Base-by-base conservation (phyloP, 2,797 vertebrate species). In the Chelon auratus region DNA sequence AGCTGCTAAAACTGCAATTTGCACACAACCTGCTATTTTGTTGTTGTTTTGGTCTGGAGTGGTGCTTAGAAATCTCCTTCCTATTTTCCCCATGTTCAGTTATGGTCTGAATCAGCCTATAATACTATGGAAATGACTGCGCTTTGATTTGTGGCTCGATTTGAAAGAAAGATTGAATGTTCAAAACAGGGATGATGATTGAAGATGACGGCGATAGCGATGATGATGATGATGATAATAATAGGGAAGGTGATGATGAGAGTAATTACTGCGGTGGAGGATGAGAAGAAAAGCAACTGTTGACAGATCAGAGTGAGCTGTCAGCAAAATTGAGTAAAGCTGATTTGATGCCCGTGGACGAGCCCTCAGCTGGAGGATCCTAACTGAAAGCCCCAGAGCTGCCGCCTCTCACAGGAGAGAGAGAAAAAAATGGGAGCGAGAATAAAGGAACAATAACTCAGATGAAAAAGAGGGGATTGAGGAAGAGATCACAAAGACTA, bases 311-410 rank as follows among this genome's bases (percentile, higher is more conserved):
- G 74, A 87, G 77, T 73, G 78, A 91, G 79, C 70, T 36, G 68
- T 88, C 85, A 79, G 48, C 62, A 67, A 70, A 82, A 82, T 82
- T 52, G 66, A 80, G 78, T 57, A 75, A 89, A 87, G 77, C 83
- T 74, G 70, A 78, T 85, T 82, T 85, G 84, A 91, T 43, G 69
- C 57, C 84, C 43, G 14, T 81, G 77, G 82, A 81, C 65, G 42
- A 86, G 61, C 62, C 71, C 76, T 54, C 71, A 72, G 83, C 77
- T 22, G 83, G 60, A 62, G 67, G 71, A 83, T 68, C 59, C 50
- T 62, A 30, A 53, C 56, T 65, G 53, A 84, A 64, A 78, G 56
- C 72, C 72, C 42, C n/a, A 18, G n/a, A 53, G 45, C 64, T 2
- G 71, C 64, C 7, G 40, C 61, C 42, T 64, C 76, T 59, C 74